Conservation (phyloP, 2,113 vertebrate species). For the Otus sunia region DNA sequence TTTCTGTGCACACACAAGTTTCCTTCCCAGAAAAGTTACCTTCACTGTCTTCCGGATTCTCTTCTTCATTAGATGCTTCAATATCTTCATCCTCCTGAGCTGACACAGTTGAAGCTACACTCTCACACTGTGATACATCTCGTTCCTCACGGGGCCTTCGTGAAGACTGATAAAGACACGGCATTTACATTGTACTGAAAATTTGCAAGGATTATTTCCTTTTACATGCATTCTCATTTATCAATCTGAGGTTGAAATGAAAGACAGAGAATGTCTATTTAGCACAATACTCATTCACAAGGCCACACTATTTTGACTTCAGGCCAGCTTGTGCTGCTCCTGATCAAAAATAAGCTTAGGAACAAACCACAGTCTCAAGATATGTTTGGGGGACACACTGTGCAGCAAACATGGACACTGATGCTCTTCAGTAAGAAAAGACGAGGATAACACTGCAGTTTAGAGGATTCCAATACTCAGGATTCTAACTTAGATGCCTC, state of each 20-base stretch:
- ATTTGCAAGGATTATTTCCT: background rate
- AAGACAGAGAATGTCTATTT: background rate
- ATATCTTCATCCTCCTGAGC: slow-evolving; percentile 89
- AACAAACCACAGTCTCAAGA: background rate
- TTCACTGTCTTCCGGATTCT: slow-evolving; percentile 96
- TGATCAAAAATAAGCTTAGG: background rate
- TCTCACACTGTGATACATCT: slow-evolving; percentile 91
- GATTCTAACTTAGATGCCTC: background rate
- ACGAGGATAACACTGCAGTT: background rate
- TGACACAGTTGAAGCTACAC: slow-evolving; percentile 87
- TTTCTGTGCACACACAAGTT: background rate
- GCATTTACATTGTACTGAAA: background rate
- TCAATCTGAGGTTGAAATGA: background rate
- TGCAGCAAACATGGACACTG: background rate
- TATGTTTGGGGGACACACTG: background rate
- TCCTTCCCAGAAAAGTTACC: slow-evolving; percentile 70
- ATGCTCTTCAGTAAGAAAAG: background rate
- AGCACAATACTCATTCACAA: background rate
- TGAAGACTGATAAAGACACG: slow-evolving; percentile 68
- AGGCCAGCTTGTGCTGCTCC: background rate
- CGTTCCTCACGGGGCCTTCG: slow-evolving; percentile 88
- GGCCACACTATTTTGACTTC: background rate
- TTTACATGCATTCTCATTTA: background rate
- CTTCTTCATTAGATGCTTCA: slow-evolving; percentile 88
- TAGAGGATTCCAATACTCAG: background rate